phyloP scores from a whole-genome alignment of 2,888 invertebrate species.

The Drosophila demipolita region DNA sequence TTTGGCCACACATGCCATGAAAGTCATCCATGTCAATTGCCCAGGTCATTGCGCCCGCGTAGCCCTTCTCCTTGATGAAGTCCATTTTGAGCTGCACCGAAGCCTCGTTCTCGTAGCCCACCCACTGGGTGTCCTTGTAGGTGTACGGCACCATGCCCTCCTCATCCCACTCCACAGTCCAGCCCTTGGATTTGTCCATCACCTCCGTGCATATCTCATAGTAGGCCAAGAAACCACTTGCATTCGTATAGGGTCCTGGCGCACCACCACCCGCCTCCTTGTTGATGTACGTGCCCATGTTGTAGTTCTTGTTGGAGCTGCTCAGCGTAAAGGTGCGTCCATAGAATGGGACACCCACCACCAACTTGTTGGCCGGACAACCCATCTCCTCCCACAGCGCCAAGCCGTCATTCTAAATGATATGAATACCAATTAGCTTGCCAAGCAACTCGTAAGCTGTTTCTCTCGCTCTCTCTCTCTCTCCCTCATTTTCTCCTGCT shows the following conservation, averaged over 20 bases:
- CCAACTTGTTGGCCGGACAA: conserved; percentile 93
- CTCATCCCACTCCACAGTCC: conserved; percentile 94
- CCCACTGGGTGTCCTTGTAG: conserved; percentile 95
- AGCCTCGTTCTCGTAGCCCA: conserved; percentile 90
- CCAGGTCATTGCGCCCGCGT: conserved; percentile 96
- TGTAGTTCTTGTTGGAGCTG: conserved; percentile 92
- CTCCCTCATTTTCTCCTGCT: not conserved
- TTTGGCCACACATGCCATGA: conserved; percentile 91
- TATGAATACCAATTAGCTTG: conserved; percentile 24
- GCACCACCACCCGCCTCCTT: conserved; percentile 95
- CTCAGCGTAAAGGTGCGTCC: conserved; percentile 94
- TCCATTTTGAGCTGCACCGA: conserved; percentile 96
- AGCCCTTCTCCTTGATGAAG: conserved; percentile 92
- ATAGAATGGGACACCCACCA: conserved; percentile 96
- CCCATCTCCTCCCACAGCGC: conserved; percentile 95
- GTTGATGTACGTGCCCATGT: conserved; percentile 94
- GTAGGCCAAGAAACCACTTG: conserved; percentile 94
- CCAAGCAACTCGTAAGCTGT: not conserved
- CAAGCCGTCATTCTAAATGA: conserved; percentile 92
- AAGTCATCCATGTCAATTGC: conserved; percentile 96
- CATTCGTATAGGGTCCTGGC: conserved; percentile 94
- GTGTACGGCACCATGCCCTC: conserved; percentile 93
- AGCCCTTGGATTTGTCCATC: conserved; percentile 89
- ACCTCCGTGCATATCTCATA: conserved; percentile 94
- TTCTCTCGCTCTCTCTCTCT: not conserved